Evolutionary conservation across 2,113 vertebrate species (phyloP), one percentile per base, ranked within the genome.

Genomic region (Acanthochromis polyacanthus): DNA sequence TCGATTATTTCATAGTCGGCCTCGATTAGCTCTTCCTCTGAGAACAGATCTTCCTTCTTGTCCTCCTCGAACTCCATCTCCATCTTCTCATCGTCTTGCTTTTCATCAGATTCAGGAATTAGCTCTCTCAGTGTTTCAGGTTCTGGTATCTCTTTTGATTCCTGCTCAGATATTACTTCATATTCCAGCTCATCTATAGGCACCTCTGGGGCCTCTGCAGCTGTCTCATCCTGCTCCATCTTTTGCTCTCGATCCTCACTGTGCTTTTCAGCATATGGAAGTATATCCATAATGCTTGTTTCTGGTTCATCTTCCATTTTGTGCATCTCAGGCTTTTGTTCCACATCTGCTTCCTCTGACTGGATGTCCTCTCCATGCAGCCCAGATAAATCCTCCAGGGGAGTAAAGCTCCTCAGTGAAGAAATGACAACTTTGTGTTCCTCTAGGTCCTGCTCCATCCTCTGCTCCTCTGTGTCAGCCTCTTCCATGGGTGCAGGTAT

Each of bases 101-200:
- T 65, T 48, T 73, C 71, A 16, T 2, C 53, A 15, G 28, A 53
- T 53, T 75, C 84, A 2, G 52, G 23, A 38, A 25, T 60, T 52
- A 36, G 32, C 60, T 73, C 64, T 81, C 23, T 76, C 19, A 77
- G 51, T 45, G 43, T 73, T 63, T 94, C 93, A 57, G 89, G 87
- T 0, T 89, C 75, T 50, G 87, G 23, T 83, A 80, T 71, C 84
- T 95, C 83, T 94, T 94, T 79, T 90, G 90, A 79, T 40, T 96
- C 96, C 82, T 96, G 91, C 82, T 93, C 88, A 5, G 87, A 92
- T 83, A 97, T 93, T 7, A 96, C 83, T 71, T 97, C 96, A 74
- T 95, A 97, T 71, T 90, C 95, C 50, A 94, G 82, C 40, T 95
- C 95, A 63, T 96, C 96, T 6, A 85, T 80, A 0, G 93, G 84